Conservation (phyloP, 2,888 invertebrate species). For the Agrotis ipsilon region DNA sequence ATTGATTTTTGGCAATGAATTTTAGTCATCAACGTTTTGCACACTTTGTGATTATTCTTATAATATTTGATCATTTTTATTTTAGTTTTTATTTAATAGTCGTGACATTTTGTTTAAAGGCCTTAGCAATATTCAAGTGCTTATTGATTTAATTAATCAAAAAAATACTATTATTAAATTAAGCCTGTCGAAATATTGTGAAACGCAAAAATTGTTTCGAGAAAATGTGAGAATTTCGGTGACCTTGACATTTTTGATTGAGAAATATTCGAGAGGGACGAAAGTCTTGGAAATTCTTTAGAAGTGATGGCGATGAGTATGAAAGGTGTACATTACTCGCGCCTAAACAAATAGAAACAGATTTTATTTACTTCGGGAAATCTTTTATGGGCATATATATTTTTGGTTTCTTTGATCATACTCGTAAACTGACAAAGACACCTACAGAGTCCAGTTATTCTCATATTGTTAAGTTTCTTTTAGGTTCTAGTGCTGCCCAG, state of each 20-base stretch:
- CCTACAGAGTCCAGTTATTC: too few relatives aligned
- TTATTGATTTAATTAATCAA: too few relatives aligned
- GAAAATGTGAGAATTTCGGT: too few relatives aligned
- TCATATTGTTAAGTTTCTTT: too few relatives aligned
- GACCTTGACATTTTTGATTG: not conserved
- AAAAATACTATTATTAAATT: too few relatives aligned
- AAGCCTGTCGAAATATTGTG: too few relatives aligned
- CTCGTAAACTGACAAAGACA: not conserved
- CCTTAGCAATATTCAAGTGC: too few relatives aligned
- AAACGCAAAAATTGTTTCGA: too few relatives aligned
- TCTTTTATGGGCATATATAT: not conserved
- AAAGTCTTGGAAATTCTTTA: not conserved
- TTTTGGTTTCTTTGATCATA: constrained; percentile 3
- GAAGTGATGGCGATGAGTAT: not conserved
- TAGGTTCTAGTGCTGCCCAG: not conserved
- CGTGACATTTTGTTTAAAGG: too few relatives aligned
- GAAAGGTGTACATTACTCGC: not conserved
- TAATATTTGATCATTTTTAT: too few relatives aligned
- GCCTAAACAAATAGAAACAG: constrained; percentile 25
- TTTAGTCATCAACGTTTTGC: constrained; percentile 24
- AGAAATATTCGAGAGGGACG: not conserved
- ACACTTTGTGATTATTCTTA: not conserved
- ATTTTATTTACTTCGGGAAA: constrained; percentile 12
- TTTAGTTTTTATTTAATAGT: too few relatives aligned
- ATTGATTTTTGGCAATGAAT: constrained; percentile 26